Evolutionary conservation across 2,888 invertebrate species (phyloP).

Genomic region (Sturmia bella): DNA sequence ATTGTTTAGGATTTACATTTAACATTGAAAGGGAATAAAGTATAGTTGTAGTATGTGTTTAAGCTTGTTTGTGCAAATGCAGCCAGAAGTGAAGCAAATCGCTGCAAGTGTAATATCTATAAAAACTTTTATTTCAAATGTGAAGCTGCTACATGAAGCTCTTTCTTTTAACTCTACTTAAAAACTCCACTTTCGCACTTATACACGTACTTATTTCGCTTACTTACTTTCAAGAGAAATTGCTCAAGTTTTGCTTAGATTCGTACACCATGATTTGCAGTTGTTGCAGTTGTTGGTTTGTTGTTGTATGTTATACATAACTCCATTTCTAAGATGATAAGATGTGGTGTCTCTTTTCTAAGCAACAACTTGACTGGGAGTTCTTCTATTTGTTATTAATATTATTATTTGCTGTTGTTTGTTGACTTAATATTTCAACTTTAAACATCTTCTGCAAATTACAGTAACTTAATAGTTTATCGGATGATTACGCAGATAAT

Average conservation of each 20-base stretch:
- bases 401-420: constrained; percentile 33
- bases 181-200: constrained; percentile 42
- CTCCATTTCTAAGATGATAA: constrained; percentile 37
- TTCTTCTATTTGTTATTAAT: constrained; percentile 51
- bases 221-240: constrained; percentile 30
- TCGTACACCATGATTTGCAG: constrained; percentile 55
- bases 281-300: constrained; percentile 6
- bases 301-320: constrained; percentile 1
- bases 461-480: constrained; percentile 82
- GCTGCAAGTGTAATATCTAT: background rate
- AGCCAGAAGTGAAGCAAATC: no score
- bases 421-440: constrained; percentile 15
- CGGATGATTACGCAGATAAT: constrained; percentile 82
- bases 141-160: constrained; percentile 48
- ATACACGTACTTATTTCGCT: constrained; percentile 26
- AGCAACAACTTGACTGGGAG: constrained; percentile 49
- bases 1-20: constrained; percentile 62
- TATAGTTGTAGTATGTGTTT: no score
- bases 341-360: constrained; percentile 27
- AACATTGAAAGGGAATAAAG: no score
- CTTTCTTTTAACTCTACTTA: constrained; percentile 61
- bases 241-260: constrained; percentile 39
- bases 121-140: constrained; percentile 40
- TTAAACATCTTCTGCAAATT: constrained; percentile 75
- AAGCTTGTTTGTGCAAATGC: no score